phyloP scores from a whole-genome alignment of 2,888 invertebrate genomes.

The Eudasyphora cyanicolor region DNA sequence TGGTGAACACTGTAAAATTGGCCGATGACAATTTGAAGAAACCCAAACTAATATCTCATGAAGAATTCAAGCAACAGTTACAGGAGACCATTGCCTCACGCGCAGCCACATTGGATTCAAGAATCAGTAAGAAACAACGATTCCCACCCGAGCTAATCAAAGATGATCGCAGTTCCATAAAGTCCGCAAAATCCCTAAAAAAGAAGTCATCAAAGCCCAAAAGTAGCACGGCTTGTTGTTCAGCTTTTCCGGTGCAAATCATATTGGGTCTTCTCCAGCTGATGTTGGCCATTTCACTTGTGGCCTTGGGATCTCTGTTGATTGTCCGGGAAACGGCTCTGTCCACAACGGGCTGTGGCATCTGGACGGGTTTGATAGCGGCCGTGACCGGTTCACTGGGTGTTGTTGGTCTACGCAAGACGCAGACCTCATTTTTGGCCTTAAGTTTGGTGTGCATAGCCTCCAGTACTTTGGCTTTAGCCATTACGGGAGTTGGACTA shows the following conservation, averaged over 20 bases:
- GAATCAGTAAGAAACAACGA: constrained; percentile 77
- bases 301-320: constrained; percentile 77
- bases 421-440: constrained; percentile 79
- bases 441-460: constrained; percentile 79
- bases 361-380: constrained; percentile 79
- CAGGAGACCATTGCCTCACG: constrained; percentile 72
- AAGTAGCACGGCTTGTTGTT: constrained; percentile 72
- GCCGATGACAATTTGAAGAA: constrained; percentile 65
- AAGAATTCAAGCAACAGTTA: constrained; percentile 76
- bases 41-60: constrained; percentile 75
- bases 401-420: constrained; percentile 78
- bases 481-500: constrained; percentile 78
- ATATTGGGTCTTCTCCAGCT: constrained; percentile 77
- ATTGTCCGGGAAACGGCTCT: constrained; percentile 78
- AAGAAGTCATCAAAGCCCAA: constrained; percentile 59
- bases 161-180: constrained; percentile 69
- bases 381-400: constrained; percentile 79
- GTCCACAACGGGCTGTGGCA: constrained; percentile 77
- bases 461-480: constrained; percentile 78
- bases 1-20: constrained; percentile 66
- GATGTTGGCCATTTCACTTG: constrained; percentile 76
- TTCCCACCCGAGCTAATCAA: constrained; percentile 77
- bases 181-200: constrained; percentile 68
- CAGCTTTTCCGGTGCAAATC: constrained; percentile 76
- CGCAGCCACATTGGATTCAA: constrained; percentile 74